phyloP scores from a whole-genome alignment of 2,113 vertebrate genomes.

The Psettodes erumei region DNA sequence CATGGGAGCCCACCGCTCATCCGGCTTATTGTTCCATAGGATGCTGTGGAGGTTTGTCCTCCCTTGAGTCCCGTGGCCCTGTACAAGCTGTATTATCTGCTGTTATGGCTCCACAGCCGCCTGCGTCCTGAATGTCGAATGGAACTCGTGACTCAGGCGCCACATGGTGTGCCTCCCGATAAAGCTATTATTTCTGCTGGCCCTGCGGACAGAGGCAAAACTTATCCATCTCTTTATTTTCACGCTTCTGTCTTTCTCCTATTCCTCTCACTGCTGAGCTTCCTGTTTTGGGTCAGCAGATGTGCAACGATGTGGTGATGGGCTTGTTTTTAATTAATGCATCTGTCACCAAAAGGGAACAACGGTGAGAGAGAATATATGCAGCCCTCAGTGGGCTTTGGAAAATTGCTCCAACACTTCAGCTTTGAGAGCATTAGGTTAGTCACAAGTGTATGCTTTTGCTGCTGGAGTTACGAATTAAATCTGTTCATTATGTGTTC shows the following conservation, averaged over 20 bases:
- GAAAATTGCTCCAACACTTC: slow-evolving; percentile 26
- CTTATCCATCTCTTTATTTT: slow-evolving; percentile 56
- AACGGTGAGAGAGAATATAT: slow-evolving; percentile 12
- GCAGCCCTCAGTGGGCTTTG: slow-evolving; percentile 3
- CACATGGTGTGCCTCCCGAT: slow-evolving; percentile 69
- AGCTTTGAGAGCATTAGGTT: slow-evolving; percentile 35
- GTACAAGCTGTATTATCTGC: slow-evolving; percentile 66
- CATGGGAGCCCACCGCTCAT: slow-evolving; percentile 65
- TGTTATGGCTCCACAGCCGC: slow-evolving; percentile 63
- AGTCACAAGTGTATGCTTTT: slow-evolving; percentile 15
- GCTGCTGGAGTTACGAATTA: slow-evolving; percentile 13
- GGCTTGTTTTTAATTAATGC: slow-evolving; percentile 60
- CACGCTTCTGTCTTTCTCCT: slow-evolving; percentile 47
- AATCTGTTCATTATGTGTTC: slow-evolving; percentile 40
- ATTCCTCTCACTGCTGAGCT: slow-evolving; percentile 46
- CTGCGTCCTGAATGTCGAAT: slow-evolving; percentile 67
- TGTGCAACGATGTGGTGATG: slow-evolving; percentile 42
- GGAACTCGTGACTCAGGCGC: slow-evolving; percentile 64
- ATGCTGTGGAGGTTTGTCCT: slow-evolving; percentile 60
- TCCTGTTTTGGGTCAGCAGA: slow-evolving; percentile 63
- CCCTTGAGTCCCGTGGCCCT: slow-evolving; percentile 67
- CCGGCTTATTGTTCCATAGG: slow-evolving; percentile 75
- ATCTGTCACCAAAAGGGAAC: slow-evolving; percentile 41
- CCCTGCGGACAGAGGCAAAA: slow-evolving; percentile 63
- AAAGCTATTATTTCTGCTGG: slow-evolving; percentile 78